Conservation (phyloP, 2,113 vertebrate species). For the Scytalopus superciliaris region DNA sequence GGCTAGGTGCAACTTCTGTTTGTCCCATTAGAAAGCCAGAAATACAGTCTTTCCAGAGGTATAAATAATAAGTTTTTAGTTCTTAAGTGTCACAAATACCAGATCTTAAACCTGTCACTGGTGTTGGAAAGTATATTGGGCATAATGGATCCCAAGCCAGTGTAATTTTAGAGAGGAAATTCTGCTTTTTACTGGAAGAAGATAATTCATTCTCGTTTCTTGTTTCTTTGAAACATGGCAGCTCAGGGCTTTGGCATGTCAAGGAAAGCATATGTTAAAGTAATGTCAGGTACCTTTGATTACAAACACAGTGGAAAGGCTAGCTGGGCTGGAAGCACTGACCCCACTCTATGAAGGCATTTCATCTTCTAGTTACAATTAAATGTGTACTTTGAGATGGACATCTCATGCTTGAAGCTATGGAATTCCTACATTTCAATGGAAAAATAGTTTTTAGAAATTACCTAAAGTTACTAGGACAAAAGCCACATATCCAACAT, state of each 20-base stretch:
- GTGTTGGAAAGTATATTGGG: background rate
- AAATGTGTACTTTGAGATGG: background rate
- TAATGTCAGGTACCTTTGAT: accelerated
- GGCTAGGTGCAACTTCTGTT: background rate
- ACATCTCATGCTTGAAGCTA: background rate
- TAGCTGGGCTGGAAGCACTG: background rate
- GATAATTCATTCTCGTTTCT: background rate
- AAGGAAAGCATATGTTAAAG: background rate
- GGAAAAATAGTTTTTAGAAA: background rate
- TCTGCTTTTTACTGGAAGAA: slow-evolving; percentile 2
- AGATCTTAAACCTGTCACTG: slow-evolving; percentile 16
- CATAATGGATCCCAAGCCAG: background rate
- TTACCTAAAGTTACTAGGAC: background rate
- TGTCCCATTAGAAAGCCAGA: slow-evolving; percentile 16
- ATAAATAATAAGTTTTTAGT: background rate
- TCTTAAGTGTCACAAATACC: slow-evolving; percentile 5
- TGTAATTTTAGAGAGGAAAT: slow-evolving; percentile 26
- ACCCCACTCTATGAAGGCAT: background rate
- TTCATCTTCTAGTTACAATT: background rate
- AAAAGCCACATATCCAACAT: background rate
- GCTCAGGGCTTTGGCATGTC: background rate
- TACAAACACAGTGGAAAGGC: background rate
- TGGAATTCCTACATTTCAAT: background rate
- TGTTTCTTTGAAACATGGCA: slow-evolving; percentile 6
- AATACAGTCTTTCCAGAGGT: background rate